phyloP scores from a whole-genome alignment of 2,113 vertebrate genomes.

The cattle (Bos taurus) region ARS-UCD2.0 NC_037347.1:67824501-67825000 shows the following conservation, averaged over 20 bases:
- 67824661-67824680: background rate
- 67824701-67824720: background rate
- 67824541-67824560: no score
- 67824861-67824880: background rate
- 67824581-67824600: rapidly evolving
- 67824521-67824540: rapidly evolving
- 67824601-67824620: background rate
- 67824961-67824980: background rate
- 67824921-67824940: background rate
- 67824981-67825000: background rate
- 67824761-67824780: background rate
- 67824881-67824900: background rate
- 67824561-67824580: rapidly evolving
- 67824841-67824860: background rate
- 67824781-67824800: background rate
- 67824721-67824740: background rate
- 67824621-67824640: background rate
- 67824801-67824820: background rate
- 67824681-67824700: background rate
- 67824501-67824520: background rate
- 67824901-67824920: background rate
- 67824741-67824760: background rate
- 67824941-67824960: background rate
- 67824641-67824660: background rate
- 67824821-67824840: background rate